phyloP scores from a whole-genome alignment of 2,797 vertebrate genomes.

The Catharus ustulatus region DNA sequence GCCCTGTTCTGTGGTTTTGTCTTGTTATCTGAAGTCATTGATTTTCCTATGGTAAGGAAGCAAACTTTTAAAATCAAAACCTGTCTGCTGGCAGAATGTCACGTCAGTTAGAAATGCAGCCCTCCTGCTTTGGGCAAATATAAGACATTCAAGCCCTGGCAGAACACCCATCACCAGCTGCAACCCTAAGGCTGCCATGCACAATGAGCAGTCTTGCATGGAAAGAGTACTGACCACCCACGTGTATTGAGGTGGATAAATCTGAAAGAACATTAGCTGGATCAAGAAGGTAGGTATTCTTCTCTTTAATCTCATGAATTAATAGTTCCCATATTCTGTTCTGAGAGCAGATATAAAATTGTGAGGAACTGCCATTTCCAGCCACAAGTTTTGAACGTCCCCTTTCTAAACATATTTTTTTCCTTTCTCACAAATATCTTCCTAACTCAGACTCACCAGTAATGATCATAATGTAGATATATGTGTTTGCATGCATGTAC shows the following conservation, averaged over 20 bases:
- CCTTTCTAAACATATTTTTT: not conserved
- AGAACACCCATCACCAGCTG: not conserved
- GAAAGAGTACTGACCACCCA: not conserved
- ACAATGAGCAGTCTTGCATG: not conserved
- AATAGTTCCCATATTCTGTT: not conserved
- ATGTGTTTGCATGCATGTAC: accelerated
- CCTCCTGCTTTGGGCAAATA: not conserved
- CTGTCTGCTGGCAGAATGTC: not conserved
- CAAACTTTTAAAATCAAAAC: not conserved
- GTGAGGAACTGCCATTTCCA: not conserved
- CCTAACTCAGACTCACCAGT: not conserved
- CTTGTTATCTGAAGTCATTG: not conserved
- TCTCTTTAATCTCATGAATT: not conserved
- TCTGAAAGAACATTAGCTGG: not conserved
- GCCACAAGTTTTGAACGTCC: not conserved
- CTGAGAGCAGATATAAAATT: not conserved
- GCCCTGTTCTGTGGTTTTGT: not conserved
- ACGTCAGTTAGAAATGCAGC: not conserved
- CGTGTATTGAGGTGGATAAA: not conserved
- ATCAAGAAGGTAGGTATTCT: not conserved
- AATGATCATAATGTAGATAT: too few relatives aligned
- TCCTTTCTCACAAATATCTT: not conserved
- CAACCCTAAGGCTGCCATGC: not conserved
- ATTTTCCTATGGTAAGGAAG: not conserved
- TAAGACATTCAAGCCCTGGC: not conserved